phyloP scores from a whole-genome alignment of 2,888 invertebrate species.

The Galeopsomyia nigrocyanea region DNA sequence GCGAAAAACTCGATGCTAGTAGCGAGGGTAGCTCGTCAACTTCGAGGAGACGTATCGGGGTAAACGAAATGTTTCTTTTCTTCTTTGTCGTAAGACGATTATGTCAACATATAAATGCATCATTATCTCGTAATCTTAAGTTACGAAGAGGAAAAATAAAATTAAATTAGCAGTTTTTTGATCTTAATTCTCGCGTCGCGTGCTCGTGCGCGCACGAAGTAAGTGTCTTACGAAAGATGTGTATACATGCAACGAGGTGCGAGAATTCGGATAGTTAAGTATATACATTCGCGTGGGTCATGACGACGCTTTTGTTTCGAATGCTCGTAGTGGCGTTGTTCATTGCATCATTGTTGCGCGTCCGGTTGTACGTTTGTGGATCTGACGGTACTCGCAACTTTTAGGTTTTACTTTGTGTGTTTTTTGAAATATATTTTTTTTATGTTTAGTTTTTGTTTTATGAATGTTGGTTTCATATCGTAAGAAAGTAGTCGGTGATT shows the following conservation, averaged over 20 bases:
- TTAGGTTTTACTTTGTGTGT: no score
- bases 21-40: slow-evolving; percentile 34
- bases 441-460: no score
- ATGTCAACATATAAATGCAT: no score
- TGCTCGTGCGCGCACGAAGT: background rate
- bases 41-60: slow-evolving; percentile 55
- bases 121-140: no score
- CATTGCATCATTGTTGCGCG: background rate
- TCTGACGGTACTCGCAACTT: no score
- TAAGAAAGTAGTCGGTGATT: no score
- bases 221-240: background rate
- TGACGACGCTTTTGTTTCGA: slow-evolving; percentile 22
- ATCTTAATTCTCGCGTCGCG: background rate
- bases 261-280: slow-evolving; percentile 23
- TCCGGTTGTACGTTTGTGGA: background rate
- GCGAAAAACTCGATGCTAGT: slow-evolving; percentile 19
- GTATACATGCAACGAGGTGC: background rate
- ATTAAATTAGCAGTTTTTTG: no score
- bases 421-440: no score
- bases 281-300: background rate
- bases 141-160: no score
- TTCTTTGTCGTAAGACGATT: no score
- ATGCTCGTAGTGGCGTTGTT: slow-evolving; percentile 15
- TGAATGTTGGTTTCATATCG: no score
- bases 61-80: slow-evolving; percentile 48